A percentile compares a stretch with the other conserved stretches of the same genome.
Conservation (phyloP, 2,113 vertebrate genomes). For the Gracilinanus agilis region DNA sequence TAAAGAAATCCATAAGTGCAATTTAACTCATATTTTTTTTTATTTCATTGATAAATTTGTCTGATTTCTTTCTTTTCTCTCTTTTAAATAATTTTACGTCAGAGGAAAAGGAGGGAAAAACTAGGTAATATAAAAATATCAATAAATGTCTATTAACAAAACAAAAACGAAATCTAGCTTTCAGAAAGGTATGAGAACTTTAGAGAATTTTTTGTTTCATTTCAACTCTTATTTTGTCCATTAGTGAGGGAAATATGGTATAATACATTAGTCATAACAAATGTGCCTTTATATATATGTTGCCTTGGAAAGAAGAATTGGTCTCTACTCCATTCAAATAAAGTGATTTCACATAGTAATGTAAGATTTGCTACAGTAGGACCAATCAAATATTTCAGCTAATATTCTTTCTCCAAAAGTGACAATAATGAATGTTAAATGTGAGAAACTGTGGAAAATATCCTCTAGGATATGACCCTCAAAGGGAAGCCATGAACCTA, state of each 20-base stretch:
- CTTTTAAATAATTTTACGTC: background rate
- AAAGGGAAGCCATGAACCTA: background rate
- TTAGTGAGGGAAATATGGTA: background rate
- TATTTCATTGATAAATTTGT: background rate
- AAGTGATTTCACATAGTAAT: background rate
- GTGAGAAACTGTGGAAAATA: background rate
- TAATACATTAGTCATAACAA: background rate
- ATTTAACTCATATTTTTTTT: background rate
- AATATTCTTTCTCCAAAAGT: background rate
- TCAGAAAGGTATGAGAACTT: background rate
- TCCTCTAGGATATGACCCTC: background rate
- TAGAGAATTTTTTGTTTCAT: background rate
- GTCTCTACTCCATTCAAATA: background rate
- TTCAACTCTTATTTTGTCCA: background rate
- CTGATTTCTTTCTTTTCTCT: background rate
- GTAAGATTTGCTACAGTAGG: background rate
- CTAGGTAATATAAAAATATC: background rate
- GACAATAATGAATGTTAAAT: background rate
- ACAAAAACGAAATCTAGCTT: background rate
- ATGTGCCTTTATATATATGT: background rate
- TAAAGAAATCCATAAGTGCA: background rate
- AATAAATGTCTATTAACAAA: background rate
- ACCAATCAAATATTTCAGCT: background rate
- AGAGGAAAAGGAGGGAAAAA: background rate
- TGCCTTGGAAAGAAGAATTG: background rate